phyloP scores from a whole-genome alignment of 2,113 vertebrate genomes.

The Pardalotus punctatus region DNA sequence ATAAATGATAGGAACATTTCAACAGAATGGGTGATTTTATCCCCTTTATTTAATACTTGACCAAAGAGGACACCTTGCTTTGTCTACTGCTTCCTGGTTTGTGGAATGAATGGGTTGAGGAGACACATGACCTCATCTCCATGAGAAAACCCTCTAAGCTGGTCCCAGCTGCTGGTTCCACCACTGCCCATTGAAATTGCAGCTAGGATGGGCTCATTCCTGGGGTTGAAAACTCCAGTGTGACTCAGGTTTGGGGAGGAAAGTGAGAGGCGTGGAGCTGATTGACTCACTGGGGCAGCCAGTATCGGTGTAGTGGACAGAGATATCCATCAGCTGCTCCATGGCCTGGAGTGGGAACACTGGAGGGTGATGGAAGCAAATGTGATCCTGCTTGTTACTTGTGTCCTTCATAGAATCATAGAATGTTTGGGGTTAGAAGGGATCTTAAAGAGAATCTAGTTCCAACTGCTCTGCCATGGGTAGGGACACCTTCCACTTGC shows the following conservation, averaged over 20 bases:
- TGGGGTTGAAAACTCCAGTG: neutral
- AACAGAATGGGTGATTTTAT: neutral
- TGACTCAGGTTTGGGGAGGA: neutral
- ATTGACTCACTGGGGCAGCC: neutral
- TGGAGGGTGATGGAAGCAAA: neutral
- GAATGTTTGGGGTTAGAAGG: neutral
- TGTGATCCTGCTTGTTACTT: neutral
- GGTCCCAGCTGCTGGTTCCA: neutral
- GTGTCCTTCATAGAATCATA: neutral
- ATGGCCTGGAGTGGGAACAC: neutral
- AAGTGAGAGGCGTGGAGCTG: neutral
- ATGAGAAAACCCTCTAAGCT: neutral
- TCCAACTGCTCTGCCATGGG: neutral
- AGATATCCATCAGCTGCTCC: rapidly evolving
- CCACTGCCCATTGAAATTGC: neutral
- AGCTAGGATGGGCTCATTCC: neutral
- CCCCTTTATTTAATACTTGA: neutral
- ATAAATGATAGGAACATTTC: neutral
- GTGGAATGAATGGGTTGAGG: neutral
- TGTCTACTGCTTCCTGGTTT: neutral
- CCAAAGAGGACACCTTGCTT: neutral
- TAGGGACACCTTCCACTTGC: neutral
- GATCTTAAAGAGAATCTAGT: neutral
- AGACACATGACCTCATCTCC: neutral
- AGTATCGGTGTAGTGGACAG: rapidly evolving